These are phyloP conservation scores for Meda fulgida DNA, from an alignment of 2,797 vertebrate genomes.

Conservation along the genomic window DNA sequence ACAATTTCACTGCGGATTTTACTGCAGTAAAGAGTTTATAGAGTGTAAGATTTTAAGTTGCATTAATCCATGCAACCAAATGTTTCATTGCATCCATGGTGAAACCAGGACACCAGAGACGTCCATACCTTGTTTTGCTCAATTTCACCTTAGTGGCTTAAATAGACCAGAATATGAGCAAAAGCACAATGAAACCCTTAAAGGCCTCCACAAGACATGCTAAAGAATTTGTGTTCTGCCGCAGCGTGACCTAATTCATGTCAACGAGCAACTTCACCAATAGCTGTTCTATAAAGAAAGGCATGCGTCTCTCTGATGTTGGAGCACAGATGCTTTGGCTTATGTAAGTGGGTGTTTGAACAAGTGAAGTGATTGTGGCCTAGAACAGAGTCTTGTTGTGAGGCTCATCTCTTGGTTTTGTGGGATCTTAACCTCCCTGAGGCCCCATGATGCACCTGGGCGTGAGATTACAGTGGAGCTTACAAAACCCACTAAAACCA, in stretches of 20 bases:
- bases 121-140: background rate
- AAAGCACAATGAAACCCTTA: constrained; percentile 11
- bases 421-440: background rate
- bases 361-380: constrained; percentile 31
- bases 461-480: background rate
- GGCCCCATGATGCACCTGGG: constrained; percentile 3
- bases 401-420: constrained; percentile 10
- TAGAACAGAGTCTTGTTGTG: constrained; percentile 6
- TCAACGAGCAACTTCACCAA: background rate
- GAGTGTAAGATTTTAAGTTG: background rate
- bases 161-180: background rate
- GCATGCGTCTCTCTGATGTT: constrained; percentile 2
- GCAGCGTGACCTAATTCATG: background rate
- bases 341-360: constrained; percentile 16
- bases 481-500: background rate
- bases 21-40: background rate
- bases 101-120: background rate
- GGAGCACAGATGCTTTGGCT: constrained; percentile 5
- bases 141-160: background rate
- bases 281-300: background rate
- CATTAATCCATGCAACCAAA: background rate
- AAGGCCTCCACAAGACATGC: background rate
- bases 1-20: background rate
- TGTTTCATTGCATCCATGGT: background rate
- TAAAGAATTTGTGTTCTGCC: background rate